phyloP scores from a whole-genome alignment of 2,888 invertebrate genomes.

The Ormia ochracea region DNA sequence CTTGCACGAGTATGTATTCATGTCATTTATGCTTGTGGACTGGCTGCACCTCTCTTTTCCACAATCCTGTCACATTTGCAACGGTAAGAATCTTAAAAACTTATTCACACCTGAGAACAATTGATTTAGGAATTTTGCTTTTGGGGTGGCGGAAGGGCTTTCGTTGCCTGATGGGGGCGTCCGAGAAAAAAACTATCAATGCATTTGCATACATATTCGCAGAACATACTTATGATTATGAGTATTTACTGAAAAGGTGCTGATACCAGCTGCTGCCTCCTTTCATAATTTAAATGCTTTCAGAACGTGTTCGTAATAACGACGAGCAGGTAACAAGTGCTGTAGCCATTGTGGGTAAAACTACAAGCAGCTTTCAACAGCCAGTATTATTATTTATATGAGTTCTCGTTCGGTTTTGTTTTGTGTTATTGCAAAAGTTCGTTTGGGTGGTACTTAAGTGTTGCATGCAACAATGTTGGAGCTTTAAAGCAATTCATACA shows the following conservation, averaged over 20 bases:
- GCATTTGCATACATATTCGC: slow-evolving; percentile 32
- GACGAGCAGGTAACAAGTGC: background rate
- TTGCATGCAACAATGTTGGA: slow-evolving; percentile 46
- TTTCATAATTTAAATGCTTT: slow-evolving; percentile 7
- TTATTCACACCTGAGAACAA: slow-evolving; percentile 77
- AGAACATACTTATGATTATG: too few species aligned
- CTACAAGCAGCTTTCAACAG: slow-evolving; percentile 25
- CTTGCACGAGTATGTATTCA: too few species aligned
- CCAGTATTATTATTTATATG: slow-evolving; percentile 6
- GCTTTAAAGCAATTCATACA: slow-evolving; percentile 17
- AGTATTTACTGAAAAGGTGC: slow-evolving; percentile 29
- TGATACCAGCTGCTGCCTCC: background rate
- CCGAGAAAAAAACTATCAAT: background rate
- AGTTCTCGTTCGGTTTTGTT: background rate
- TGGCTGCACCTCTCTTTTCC: slow-evolving; percentile 47
- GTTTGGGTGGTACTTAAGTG: slow-evolving; percentile 47
- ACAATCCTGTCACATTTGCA: slow-evolving; percentile 69
- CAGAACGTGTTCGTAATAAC: background rate
- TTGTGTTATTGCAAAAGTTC: slow-evolving; percentile 7
- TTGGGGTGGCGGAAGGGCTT: slow-evolving; percentile 11
- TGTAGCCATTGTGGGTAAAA: slow-evolving; percentile 9
- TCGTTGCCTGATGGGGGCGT: background rate
- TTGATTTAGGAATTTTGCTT: slow-evolving; percentile 63
- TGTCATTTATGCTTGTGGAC: background rate
- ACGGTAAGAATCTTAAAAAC: slow-evolving; percentile 72